These are phyloP conservation scores for Chymomyza procnemis DNA, from an alignment of 2,888 invertebrate species.

Conservation along the genomic window DNA sequence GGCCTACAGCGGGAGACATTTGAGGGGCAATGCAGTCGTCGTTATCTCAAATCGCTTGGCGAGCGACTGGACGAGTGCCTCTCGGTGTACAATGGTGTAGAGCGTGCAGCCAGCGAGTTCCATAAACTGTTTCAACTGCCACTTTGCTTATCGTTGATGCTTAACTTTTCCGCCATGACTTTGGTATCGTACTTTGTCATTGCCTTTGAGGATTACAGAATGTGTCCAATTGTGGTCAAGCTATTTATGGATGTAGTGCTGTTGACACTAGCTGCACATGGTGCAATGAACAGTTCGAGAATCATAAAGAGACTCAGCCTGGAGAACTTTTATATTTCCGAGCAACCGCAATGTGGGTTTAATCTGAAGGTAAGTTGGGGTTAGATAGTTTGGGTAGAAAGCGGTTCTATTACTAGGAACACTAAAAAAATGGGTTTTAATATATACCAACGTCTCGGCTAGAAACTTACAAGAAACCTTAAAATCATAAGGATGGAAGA, in stretches of 20 bases:
- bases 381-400: no score
- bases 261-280: conserved; percentile 47
- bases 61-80: conserved; percentile 43
- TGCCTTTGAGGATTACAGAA: not conserved
- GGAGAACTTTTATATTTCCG: conserved; percentile 45
- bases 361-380: conserved; percentile 37
- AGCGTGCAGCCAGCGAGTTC: conserved; percentile 30
- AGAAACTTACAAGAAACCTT: no score
- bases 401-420: no score
- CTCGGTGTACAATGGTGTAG: conserved; percentile 49
- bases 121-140: conserved; percentile 46
- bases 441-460: no score
- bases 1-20: conserved; percentile 21
- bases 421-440: no score
- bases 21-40: not conserved
- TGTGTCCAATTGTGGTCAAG: conserved; percentile 24
- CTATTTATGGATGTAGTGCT: conserved; percentile 44
- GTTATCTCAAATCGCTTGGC: conserved; percentile 15
- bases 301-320: conserved; percentile 42
- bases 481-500: no score
- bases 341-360: conserved; percentile 13
- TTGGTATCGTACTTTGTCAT: conserved; percentile 31
- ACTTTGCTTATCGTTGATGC: conserved; percentile 31
- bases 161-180: conserved; percentile 27
- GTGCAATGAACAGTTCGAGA: conserved; percentile 39